These are phyloP conservation scores for Tineola bisselliella DNA, from an alignment of 2,888 invertebrate genomes.

Conservation along the genomic window DNA sequence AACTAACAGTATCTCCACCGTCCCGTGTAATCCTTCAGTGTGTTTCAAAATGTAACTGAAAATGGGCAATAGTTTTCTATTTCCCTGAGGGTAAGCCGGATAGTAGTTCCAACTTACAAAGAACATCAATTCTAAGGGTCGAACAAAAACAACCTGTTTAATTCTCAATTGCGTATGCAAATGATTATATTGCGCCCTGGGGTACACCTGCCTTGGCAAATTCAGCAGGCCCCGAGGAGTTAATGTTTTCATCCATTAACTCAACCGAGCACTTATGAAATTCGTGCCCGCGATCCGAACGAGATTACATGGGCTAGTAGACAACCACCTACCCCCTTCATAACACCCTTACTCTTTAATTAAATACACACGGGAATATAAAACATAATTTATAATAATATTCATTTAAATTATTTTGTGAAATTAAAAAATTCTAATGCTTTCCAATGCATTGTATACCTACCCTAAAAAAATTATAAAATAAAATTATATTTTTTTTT, in stretches of 20 bases:
- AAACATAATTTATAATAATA: neutral
- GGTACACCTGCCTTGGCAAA: slow-evolving; percentile 23
- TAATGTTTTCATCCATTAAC: slow-evolving; percentile 64
- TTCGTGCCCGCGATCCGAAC: slow-evolving; percentile 60
- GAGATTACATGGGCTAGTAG: slow-evolving; percentile 53
- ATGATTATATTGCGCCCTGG: slow-evolving; percentile 25
- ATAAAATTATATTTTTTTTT: no score
- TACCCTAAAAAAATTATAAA: no score
- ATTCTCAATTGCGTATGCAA: slow-evolving; percentile 34
- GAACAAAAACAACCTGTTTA: slow-evolving; percentile 1
- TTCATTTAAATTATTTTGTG: neutral
- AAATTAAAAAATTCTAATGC: no score
- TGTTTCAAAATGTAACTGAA: neutral
- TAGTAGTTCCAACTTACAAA: neutral
- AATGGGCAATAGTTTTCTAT: neutral
- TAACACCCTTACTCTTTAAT: slow-evolving; percentile 3
- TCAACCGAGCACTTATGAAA: slow-evolving; percentile 59
- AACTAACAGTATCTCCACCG: no score
- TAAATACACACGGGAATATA: slow-evolving; percentile 1
- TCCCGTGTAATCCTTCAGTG: no score
- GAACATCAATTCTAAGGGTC: neutral
- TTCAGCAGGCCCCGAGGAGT: slow-evolving; percentile 40
- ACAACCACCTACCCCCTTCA: slow-evolving; percentile 20
- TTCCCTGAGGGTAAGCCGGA: neutral
- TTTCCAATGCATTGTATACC: no score